These are phyloP conservation scores for Serrognathus titanus DNA, from an alignment of 2,888 invertebrate genomes.

Conservation along the genomic window DNA sequence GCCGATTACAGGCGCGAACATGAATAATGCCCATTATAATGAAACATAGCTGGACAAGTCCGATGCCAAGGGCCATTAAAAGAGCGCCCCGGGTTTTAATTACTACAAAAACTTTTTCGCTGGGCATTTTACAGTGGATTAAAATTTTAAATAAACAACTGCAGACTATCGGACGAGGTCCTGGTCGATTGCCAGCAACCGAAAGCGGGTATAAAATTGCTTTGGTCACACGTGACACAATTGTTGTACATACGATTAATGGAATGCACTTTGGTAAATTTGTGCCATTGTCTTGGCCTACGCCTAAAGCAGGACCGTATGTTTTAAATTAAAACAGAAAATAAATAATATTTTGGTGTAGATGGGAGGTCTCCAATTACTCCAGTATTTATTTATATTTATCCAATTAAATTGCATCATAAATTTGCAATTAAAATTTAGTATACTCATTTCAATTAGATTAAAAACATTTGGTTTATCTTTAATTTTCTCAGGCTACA, in stretches of 20 bases:
- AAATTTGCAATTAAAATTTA: too few relatives aligned
- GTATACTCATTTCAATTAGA: too few relatives aligned
- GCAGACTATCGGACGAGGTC: conserved; percentile 22
- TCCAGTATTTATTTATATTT: too few relatives aligned
- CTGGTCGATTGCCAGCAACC: conserved; percentile 36
- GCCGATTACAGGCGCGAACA: too few relatives aligned
- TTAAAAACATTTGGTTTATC: too few relatives aligned
- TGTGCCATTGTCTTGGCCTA: conserved; percentile 28
- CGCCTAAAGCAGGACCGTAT: conserved; percentile 5
- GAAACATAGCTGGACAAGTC: too few relatives aligned
- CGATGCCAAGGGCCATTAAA: conserved; percentile 15
- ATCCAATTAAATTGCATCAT: too few relatives aligned
- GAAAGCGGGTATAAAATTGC: conserved; percentile 44
- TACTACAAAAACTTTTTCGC: conserved; percentile 7
- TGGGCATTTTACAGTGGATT: conserved; percentile 41
- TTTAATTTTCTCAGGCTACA: too few relatives aligned
- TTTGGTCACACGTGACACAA: conserved; percentile 29
- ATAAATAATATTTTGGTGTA: too few relatives aligned
- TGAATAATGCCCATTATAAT: too few relatives aligned
- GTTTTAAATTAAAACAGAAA: too few relatives aligned
- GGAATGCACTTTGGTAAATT: conserved; percentile 24
- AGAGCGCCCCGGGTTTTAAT: not conserved
- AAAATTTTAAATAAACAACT: conserved; percentile 36
- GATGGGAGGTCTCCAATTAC: too few relatives aligned
- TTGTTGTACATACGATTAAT: conserved; percentile 20